Evolutionary conservation across 2,797 vertebrate genomes (phyloP).

Genomic region (Neosilurus hyrtlii): DNA sequence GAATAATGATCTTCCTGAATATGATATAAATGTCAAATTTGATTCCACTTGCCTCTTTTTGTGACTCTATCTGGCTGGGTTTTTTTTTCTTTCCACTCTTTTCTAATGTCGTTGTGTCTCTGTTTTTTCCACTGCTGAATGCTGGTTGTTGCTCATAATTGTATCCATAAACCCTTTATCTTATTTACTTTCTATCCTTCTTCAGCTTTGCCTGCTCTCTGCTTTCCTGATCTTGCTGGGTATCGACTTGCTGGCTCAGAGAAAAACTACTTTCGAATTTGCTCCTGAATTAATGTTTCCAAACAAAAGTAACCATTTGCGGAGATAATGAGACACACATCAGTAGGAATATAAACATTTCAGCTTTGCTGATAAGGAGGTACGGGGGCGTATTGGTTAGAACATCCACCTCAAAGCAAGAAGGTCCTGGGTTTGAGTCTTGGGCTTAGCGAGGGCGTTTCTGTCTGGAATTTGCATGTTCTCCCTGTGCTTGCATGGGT

Average conservation of each 20-base stretch:
- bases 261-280: background rate
- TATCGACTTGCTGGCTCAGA: background rate
- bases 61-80: background rate
- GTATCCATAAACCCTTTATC: slow-evolving; percentile 5
- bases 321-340: background rate
- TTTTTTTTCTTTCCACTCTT: background rate
- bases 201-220: background rate
- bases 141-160: background rate
- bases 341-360: background rate
- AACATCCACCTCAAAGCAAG: too few species aligned
- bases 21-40: background rate
- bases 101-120: background rate
- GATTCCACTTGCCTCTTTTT: background rate
- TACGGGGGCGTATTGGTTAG: too few species aligned
- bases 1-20: background rate
- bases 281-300: background rate
- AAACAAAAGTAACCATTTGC: background rate
- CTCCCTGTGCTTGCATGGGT: too few species aligned
- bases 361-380: too few species aligned
- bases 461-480: too few species aligned
- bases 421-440: too few species aligned
- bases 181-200: slow-evolving; percentile 14
- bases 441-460: too few species aligned
- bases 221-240: background rate
- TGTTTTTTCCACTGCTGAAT: background rate